phyloP scores from a whole-genome alignment of 2,888 invertebrate genomes.

The Hermaeophaga mercurialis region DNA sequence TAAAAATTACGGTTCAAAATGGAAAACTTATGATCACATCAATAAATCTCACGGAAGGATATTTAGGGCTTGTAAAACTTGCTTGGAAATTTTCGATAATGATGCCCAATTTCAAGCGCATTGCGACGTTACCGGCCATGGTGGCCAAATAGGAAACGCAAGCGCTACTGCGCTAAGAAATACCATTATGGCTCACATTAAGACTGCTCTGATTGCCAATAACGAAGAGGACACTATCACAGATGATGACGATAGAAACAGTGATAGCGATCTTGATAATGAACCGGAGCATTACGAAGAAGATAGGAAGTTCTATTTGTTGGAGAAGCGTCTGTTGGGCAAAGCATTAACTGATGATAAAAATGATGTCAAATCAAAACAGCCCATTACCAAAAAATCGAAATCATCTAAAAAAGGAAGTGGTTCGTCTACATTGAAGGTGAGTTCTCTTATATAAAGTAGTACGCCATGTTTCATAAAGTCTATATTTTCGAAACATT shows the following conservation, averaged over 20 bases:
- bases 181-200: slow-evolving; percentile 35
- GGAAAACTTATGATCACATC: slow-evolving; percentile 66
- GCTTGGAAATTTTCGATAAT: slow-evolving; percentile 63
- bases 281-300: slow-evolving; percentile 25
- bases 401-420: slow-evolving; percentile 5
- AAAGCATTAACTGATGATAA: slow-evolving; percentile 39
- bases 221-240: slow-evolving; percentile 30
- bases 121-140: slow-evolving; percentile 55
- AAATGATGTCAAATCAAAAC: slow-evolving; percentile 13
- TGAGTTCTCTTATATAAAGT: slow-evolving; percentile 24
- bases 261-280: slow-evolving; percentile 34
- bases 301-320: slow-evolving; percentile 35
- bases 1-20: slow-evolving; percentile 64
- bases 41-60: slow-evolving; percentile 65
- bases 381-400: slow-evolving; percentile 9
- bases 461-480: too few species aligned
- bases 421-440: too few species aligned
- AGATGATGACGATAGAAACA: slow-evolving; percentile 28
- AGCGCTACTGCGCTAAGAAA: slow-evolving; percentile 26
- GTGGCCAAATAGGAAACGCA: slow-evolving; percentile 29
- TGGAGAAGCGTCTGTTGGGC: slow-evolving; percentile 53
- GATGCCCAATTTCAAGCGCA: slow-evolving; percentile 61
- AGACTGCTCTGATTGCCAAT: slow-evolving; percentile 26
- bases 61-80: slow-evolving; percentile 64
- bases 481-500: too few species aligned